phyloP scores from a whole-genome alignment of 1,140 invertebrate species.

The Dufourea novaeangliae region DNA sequence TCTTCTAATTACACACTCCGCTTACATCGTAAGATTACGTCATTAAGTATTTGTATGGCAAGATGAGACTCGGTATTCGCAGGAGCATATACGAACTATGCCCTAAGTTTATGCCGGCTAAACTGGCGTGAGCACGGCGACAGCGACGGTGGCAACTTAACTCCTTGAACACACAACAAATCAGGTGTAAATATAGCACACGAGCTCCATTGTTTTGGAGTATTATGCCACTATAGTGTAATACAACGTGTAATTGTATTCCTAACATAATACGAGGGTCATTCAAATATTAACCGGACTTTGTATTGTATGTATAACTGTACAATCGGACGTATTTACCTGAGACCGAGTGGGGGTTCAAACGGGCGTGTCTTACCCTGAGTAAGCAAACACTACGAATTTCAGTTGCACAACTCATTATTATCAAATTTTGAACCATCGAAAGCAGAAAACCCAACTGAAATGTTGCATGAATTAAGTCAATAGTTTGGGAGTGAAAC shows the following conservation, averaged over 20 bases:
- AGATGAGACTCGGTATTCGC: conserved; percentile 60
- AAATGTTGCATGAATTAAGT: too few relatives aligned
- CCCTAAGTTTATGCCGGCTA: conserved; percentile 59
- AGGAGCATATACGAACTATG: conserved; percentile 55
- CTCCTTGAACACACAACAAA: conserved; percentile 43
- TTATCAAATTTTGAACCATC: too few relatives aligned
- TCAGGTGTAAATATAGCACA: conserved; percentile 48
- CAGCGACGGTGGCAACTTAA: conserved; percentile 31
- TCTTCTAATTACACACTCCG: not conserved
- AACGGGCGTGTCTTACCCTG: too few relatives aligned
- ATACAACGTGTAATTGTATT: not conserved
- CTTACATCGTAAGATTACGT: conserved; percentile 55
- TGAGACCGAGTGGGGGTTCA: too few relatives aligned
- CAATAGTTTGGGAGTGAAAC: too few relatives aligned
- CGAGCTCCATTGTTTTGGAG: not conserved
- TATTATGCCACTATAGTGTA: not conserved
- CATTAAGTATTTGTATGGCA: conserved; percentile 65
- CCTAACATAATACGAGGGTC: too few relatives aligned
- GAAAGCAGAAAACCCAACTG: too few relatives aligned
- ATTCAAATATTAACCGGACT: too few relatives aligned
- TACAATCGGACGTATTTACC: too few relatives aligned
- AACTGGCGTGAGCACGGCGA: conserved; percentile 40
- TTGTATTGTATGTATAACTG: too few relatives aligned
- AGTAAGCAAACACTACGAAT: too few relatives aligned
- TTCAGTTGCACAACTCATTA: too few relatives aligned